Evolutionary conservation across 2,113 vertebrate genomes (phyloP).

Genomic region (Machaerirhynchus nigripectus): DNA sequence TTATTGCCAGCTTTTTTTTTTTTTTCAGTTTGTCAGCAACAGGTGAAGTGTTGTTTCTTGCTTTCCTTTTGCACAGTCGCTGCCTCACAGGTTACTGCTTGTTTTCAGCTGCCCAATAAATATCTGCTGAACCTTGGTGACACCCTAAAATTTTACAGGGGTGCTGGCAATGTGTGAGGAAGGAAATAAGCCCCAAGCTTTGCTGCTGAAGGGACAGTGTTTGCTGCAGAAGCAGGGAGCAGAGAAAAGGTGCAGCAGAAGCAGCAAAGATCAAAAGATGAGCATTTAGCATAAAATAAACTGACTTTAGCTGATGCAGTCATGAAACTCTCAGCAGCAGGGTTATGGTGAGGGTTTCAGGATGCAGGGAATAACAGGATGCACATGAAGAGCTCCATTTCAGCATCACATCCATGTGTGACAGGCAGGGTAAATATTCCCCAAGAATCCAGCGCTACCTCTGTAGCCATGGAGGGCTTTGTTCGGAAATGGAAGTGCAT

Average conservation of each 20-base stretch:
- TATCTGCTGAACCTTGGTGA: neutral
- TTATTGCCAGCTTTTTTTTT: neutral
- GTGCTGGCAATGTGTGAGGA: neutral
- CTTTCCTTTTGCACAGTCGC: neutral
- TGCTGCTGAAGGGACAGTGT: neutral
- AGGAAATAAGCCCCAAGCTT: neutral
- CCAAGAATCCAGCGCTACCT: neutral
- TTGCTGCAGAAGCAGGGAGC: neutral
- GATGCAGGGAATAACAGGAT: neutral
- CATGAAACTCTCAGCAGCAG: neutral
- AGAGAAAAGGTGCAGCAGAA: neutral
- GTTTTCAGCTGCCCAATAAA: neutral
- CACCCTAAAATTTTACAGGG: neutral
- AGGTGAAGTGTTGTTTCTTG: neutral
- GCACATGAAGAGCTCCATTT: accelerated
- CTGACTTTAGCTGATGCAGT: neutral
- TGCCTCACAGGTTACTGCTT: neutral
- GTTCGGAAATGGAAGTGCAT: neutral
- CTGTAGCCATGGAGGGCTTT: neutral
- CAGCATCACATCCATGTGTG: neutral
- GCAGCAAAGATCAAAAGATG: neutral
- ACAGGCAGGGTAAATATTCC: neutral
- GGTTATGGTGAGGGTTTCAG: neutral
- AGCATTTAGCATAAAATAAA: neutral
- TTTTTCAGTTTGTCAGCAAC: neutral